Conservation (phyloP, 2,797 vertebrate species). For the Danio kyathit region DNA sequence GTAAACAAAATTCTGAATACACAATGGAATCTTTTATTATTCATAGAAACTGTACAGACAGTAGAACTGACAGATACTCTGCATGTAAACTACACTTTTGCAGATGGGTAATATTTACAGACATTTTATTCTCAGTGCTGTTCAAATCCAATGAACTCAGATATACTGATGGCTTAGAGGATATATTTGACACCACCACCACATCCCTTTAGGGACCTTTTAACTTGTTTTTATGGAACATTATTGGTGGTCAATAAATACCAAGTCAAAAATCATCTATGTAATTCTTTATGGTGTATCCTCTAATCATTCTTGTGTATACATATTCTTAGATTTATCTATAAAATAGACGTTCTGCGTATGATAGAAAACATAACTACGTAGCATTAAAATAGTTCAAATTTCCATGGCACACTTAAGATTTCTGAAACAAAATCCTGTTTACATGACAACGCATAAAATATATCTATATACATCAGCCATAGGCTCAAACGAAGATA, state of each 20-base stretch:
- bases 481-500: slow-evolving; percentile 84
- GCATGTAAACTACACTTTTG: slow-evolving; percentile 71
- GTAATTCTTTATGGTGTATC: slow-evolving; percentile 63
- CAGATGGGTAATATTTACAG: slow-evolving; percentile 79
- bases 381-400: slow-evolving; percentile 71
- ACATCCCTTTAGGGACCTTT: slow-evolving; percentile 53
- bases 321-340: slow-evolving; percentile 70
- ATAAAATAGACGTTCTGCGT: slow-evolving; percentile 68
- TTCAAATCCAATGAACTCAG: slow-evolving; percentile 75
- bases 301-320: slow-evolving; percentile 68
- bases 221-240: slow-evolving; percentile 57
- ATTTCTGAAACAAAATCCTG: slow-evolving; percentile 99
- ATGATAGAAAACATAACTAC: slow-evolving; percentile 67
- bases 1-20: slow-evolving; percentile 75
- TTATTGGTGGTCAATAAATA: slow-evolving; percentile 73
- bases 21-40: slow-evolving; percentile 87
- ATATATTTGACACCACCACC: slow-evolving; percentile 60
- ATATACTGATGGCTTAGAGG: slow-evolving; percentile 58
- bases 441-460: slow-evolving; percentile 76
- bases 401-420: slow-evolving; percentile 81
- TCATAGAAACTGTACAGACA: slow-evolving; percentile 76
- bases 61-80: slow-evolving; percentile 72
- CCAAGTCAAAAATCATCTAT: slow-evolving; percentile 71
- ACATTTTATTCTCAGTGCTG: slow-evolving; percentile 81
- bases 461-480: slow-evolving; percentile 89